These are phyloP conservation scores for Augiades crinisus DNA, from an alignment of 2,888 invertebrate genomes.

Conservation along the genomic window DNA sequence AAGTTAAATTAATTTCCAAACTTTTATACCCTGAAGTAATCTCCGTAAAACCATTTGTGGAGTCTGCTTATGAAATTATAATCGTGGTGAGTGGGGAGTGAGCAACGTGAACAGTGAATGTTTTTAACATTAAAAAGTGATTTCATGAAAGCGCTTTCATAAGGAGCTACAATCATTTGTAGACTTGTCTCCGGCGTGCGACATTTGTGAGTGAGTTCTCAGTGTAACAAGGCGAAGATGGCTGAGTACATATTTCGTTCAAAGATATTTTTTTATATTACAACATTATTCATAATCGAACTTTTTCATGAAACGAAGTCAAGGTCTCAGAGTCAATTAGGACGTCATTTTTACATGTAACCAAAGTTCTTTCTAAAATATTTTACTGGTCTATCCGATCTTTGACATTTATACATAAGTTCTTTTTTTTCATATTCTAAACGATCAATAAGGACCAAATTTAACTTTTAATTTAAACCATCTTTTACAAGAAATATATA, in stretches of 20 bases:
- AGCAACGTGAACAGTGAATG: conserved; percentile 17
- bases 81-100: conserved; percentile 11
- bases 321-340: no score
- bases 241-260: background rate
- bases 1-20: background rate
- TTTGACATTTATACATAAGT: no score
- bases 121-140: conserved; percentile 48
- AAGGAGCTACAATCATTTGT: conserved; percentile 46
- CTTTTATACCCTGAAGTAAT: background rate
- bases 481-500: no score
- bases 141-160: conserved; percentile 37
- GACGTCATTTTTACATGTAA: no score
- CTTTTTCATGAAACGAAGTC: no score
- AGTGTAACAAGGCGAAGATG: conserved; percentile 20
- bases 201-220: conserved; percentile 43
- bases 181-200: conserved; percentile 38
- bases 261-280: no score
- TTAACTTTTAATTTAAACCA: no score
- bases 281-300: no score
- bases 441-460: no score
- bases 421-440: no score
- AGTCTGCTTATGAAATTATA: conserved; percentile 20
- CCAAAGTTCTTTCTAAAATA: no score
- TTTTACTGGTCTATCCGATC: no score
- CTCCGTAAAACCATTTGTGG: conserved; percentile 3